Base-by-base conservation (phyloP, 2,113 vertebrate species). In the Oreochromis tanganicae region DNA sequence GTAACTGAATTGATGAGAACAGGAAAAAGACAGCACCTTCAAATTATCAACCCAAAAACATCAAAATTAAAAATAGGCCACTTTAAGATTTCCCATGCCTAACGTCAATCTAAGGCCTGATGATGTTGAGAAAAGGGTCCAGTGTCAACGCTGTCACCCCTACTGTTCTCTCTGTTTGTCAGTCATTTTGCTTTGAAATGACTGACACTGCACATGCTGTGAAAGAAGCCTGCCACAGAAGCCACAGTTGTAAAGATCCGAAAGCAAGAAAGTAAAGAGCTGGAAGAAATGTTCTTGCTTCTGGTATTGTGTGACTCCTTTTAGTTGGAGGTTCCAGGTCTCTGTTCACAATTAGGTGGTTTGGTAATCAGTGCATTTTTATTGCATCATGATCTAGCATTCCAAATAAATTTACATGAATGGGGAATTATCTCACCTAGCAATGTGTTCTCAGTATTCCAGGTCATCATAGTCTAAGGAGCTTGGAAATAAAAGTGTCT, bases 401-500 rank as follows among this genome's bases (percentile, higher is more conserved):
- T 68, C 36, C 63, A 41, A 41, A 68, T 68, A 9, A 41, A 68
- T 9, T 41, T 38, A 41, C 36, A 68, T 41, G n/a, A 14, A 12
- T 21, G 63, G 3, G 41, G 11, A 68, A 41, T 41, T 5, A 4
- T 41, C 63, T 41, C 36, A 68, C 12, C 19, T 68, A 68, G 34
- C n/a, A 41, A 68, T 0, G 4, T 36, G 9, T 63, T 63, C 59
- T n/a, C 59, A 63, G 5, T 19, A 32, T n/a, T 63, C 9, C 59
- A 63, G 59, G 32, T 63, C 59, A 63, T 63, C 32, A 11, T 36
- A 36, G 32, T 63, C 59, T 63, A 63, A 36, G 17, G 59, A 63
- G 17, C 17, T n/a, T n/a, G 59, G 17, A 63, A 36, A 63, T 17
- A n/a, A 63, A 63, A 36, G 0, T 0, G 0, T 19, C 59, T 63